Evolutionary conservation across 2,113 vertebrate genomes (phyloP).

Genomic region (Ahaetulla prasina): DNA sequence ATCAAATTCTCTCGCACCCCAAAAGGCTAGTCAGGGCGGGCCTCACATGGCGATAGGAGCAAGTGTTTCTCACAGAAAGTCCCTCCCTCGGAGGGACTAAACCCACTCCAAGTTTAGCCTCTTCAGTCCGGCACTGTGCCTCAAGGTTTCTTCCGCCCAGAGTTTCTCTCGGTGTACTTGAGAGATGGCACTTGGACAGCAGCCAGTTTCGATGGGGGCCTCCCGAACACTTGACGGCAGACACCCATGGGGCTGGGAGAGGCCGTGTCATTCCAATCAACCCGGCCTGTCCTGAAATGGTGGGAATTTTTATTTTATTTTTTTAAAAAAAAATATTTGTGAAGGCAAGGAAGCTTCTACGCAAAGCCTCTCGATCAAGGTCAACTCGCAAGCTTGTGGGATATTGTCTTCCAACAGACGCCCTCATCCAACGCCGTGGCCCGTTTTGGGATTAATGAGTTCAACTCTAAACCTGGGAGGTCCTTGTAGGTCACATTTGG

Average conservation of each 20-base stretch:
- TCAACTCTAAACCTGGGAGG: neutral
- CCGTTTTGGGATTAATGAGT: neutral
- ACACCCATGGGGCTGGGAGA: rapidly evolving
- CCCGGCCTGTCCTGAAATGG: neutral
- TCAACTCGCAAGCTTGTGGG: neutral
- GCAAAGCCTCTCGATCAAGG: neutral
- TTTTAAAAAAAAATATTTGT: too few relatives aligned
- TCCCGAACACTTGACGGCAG: neutral
- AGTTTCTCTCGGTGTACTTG: neutral
- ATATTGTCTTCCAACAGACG: neutral
- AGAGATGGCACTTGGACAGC: neutral
- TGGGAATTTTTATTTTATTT: neutral
- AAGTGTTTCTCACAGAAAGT: neutral
- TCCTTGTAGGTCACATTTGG: neutral
- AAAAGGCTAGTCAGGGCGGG: neutral
- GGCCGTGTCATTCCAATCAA: neutral
- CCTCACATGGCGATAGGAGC: neutral
- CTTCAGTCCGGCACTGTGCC: neutral
- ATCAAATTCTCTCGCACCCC: constrained; percentile 5
- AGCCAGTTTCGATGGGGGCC: neutral
- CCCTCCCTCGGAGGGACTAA: neutral
- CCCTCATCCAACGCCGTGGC: neutral
- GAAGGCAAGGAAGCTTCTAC: neutral
- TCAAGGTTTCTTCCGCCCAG: neutral
- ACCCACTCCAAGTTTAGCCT: neutral